These are phyloP conservation scores for Rhabdornis inornatus DNA, from an alignment of 2,113 vertebrate species.

Conservation along the genomic window DNA sequence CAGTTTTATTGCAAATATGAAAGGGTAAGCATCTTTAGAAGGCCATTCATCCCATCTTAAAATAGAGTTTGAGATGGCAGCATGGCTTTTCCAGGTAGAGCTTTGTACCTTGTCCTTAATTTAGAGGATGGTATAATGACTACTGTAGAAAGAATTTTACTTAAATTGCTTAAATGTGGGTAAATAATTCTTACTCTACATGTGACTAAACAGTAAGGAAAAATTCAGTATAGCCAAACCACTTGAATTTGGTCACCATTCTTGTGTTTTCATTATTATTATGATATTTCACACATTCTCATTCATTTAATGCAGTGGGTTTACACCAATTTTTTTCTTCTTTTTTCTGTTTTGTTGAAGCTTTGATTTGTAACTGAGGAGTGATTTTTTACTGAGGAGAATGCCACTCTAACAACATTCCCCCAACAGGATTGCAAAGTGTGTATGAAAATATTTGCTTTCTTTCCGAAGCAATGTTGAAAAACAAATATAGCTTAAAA, in stretches of 20 bases:
- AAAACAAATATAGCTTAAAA: not conserved
- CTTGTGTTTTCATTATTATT: not conserved
- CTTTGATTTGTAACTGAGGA: not conserved
- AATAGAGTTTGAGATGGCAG: not conserved
- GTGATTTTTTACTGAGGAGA: not conserved
- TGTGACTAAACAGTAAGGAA: not conserved
- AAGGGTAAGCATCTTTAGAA: not conserved
- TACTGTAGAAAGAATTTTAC: not conserved
- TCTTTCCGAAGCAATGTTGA: not conserved
- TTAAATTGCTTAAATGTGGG: not conserved
- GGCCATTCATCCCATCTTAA: not conserved
- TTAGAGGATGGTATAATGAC: not conserved
- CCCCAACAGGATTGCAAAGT: not conserved
- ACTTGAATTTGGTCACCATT: not conserved
- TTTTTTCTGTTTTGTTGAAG: not conserved
- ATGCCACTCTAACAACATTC: not conserved
- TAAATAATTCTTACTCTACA: not conserved
- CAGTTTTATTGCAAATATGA: not conserved
- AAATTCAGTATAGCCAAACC: not conserved
- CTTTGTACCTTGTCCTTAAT: accelerated
- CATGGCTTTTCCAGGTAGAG: not conserved
- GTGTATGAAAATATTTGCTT: not conserved
- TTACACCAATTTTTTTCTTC: not conserved
- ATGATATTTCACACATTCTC: not conserved
- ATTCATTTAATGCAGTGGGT: not conserved